A percentile compares a stretch with the other conserved stretches of the same genome.
Conservation (phyloP, 2,113 vertebrate species). For the Fukomys damarensis region DNA sequence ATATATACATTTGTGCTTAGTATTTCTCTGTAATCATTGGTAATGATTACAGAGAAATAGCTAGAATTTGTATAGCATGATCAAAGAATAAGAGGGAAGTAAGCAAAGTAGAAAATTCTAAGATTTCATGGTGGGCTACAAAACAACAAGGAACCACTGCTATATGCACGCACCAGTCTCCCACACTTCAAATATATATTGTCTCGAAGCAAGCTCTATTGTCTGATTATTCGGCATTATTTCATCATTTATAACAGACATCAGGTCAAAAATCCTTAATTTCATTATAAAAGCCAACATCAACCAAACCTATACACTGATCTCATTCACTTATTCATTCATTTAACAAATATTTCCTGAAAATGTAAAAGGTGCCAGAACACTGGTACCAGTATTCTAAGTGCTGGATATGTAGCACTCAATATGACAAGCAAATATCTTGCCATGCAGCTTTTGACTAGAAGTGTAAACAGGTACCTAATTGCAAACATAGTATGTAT, state of each 20-base stretch:
- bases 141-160: background rate
- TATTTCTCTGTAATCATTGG: background rate
- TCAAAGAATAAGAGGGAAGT: background rate
- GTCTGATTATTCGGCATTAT: slow-evolving; percentile 6
- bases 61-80: background rate
- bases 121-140: slow-evolving; percentile 3
- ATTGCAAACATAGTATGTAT: background rate
- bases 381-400: background rate
- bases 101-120: slow-evolving; percentile 25
- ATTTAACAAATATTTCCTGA: slow-evolving; percentile 20
- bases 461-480: background rate
- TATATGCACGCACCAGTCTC: background rate
- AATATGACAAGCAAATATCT: background rate
- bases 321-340: background rate
- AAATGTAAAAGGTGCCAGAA: background rate
- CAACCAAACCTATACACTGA: background rate
- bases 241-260: slow-evolving; percentile 29
- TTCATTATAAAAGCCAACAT: slow-evolving; percentile 12
- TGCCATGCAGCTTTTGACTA: background rate
- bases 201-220: background rate
- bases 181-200: background rate
- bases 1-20: background rate
- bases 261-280: background rate
- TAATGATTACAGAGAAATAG: background rate
- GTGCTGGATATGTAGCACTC: background rate